Evolutionary conservation across 2,797 vertebrate genomes (phyloP).

Genomic region (Micrastur ruficollis): DNA sequence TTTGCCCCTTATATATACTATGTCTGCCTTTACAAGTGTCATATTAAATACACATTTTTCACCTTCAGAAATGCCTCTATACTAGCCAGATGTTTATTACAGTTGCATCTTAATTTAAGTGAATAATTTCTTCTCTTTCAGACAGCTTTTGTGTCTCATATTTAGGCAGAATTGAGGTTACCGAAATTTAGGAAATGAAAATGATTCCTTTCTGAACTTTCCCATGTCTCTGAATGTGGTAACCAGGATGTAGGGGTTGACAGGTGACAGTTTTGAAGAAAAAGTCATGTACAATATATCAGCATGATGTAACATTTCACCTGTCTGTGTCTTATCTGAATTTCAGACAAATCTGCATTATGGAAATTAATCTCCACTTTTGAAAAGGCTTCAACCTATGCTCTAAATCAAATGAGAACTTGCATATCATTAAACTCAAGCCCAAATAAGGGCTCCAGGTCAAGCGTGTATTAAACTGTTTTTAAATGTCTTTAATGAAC

Average conservation of each 20-base stretch:
- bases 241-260: neutral
- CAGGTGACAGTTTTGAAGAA: neutral
- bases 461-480: neutral
- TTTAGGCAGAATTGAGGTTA: neutral
- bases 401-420: neutral
- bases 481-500: neutral
- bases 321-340: neutral
- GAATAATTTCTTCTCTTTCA: neutral
- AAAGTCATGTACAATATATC: neutral
- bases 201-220: neutral
- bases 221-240: neutral
- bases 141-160: neutral
- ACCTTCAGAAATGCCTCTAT: neutral
- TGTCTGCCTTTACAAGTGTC: neutral
- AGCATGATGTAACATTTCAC: neutral
- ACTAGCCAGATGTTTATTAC: neutral
- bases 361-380: neutral
- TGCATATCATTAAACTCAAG: neutral
- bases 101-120: neutral
- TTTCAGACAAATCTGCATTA: constrained; percentile 16
- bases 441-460: neutral
- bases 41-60: neutral
- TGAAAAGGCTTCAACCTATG: neutral
- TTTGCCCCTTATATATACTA: neutral
- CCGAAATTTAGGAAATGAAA: neutral